Base-by-base conservation (phyloP, 64 coral and sea anemone species). In the Platygyra sinensis region DNA sequence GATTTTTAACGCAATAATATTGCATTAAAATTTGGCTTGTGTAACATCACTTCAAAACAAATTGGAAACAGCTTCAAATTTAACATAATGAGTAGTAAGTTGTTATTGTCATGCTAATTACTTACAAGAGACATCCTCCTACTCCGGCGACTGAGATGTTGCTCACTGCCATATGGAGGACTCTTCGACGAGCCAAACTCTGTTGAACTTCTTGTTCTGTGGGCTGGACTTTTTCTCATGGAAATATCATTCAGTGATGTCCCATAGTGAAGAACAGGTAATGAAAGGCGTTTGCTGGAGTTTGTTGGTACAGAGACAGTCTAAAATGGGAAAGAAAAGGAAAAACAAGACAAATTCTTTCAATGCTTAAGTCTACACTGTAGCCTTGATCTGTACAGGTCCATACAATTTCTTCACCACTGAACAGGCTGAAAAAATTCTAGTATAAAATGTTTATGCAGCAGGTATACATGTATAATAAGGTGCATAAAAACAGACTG, bases 201-300 rank as follows among this genome's bases (percentile, higher is more conserved):
- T 4, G 60, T 63, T 11, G 81, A 85, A 18, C 81, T 85, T 71
- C 81, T 85, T 71, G 81, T 85, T 28, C 88, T 25, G 27, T 89
- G 61, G 9, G 89, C 89, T 10, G 95, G 95, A 81, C 95, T 96
- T 57, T 78, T 84, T 17, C 87, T 76, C 59, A 83, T 76, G 13
- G 90, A 93, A 30, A 96, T 87, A 38, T 96, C 95, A 62, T 96
- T 96, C 62, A 96, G 19, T 36, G 95, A 96, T 38, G 81, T 65
- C 29, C 95, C 95, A 90, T 96, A 96, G 63, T 93, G 95, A 63
- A 96, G 80, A 30, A 96, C 91, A 16, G 95, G 95, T 1, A 96
- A 89, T 27, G 95, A 96, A n/a, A 96, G 85, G 31, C 95, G 80
- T 72, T 96, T 96, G 50, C 87, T 96, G 38, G 79, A 62, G 3